Evolutionary conservation across 2,888 invertebrate genomes (phyloP).

Genomic region (Cotesia congregata): DNA sequence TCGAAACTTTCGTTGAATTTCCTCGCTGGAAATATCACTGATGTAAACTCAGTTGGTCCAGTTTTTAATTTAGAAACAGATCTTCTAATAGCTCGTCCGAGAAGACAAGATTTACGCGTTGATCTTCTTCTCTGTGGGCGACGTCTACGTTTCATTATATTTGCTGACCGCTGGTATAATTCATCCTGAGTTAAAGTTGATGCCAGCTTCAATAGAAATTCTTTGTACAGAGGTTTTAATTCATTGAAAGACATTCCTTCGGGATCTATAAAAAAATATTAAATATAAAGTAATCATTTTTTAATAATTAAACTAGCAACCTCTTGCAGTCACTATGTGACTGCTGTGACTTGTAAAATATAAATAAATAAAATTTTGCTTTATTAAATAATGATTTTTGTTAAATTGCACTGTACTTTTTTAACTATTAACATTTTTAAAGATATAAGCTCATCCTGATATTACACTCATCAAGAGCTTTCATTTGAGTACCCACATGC

Average conservation of each 20-base stretch:
- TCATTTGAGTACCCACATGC: too few species aligned
- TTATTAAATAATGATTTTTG: too few species aligned
- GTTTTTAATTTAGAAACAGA: conserved; percentile 66
- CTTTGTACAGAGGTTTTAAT: conserved; percentile 91
- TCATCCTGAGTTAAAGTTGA: conserved; percentile 93
- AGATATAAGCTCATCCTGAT: too few species aligned
- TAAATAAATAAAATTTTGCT: too few species aligned
- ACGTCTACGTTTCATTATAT: conserved; percentile 82
- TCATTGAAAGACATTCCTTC: conserved; percentile 96
- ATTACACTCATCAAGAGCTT: too few species aligned
- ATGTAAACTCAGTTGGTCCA: conserved; percentile 69
- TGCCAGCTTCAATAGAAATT: conserved; percentile 88
- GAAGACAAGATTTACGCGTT: conserved; percentile 60
- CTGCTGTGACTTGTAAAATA: too few species aligned
- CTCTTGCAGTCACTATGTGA: too few species aligned
- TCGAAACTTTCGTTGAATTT: conserved; percentile 66
- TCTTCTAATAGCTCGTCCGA: conserved; percentile 66
- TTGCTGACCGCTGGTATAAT: conserved; percentile 89
- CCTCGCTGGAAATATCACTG: conserved; percentile 68
- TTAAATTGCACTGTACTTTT: too few species aligned
- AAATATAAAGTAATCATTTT: neutral
- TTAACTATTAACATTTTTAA: too few species aligned
- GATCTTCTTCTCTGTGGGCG: conserved; percentile 64
- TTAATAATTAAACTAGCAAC: neutral
- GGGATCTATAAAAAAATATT: conserved; percentile 73